Conservation (phyloP, 2,888 invertebrate species). For the Cataglyphis cursor region DNA sequence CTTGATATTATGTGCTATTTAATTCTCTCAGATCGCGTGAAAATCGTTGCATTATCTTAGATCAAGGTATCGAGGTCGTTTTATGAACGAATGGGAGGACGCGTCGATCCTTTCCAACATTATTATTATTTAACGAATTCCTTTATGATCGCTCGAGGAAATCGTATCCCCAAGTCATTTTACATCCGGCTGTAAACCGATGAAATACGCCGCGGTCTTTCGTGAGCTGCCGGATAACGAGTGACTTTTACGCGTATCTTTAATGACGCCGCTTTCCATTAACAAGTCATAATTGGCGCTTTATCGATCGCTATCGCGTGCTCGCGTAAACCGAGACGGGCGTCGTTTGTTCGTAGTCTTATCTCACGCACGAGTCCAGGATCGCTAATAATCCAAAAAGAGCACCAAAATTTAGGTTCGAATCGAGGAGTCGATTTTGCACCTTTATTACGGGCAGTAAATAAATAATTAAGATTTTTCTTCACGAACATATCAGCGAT, state of each 20-base stretch:
- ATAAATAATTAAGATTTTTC: constrained; percentile 71
- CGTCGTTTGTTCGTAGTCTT: constrained; percentile 10
- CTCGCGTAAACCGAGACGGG: not conserved
- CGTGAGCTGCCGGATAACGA: constrained; percentile 58
- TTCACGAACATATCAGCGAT: not conserved
- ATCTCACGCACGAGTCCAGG: constrained; percentile 36
- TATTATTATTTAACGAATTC: constrained; percentile 53
- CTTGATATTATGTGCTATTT: constrained; percentile 7
- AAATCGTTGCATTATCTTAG: constrained; percentile 40
- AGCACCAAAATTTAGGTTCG: constrained; percentile 5
- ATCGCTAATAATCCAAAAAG: constrained; percentile 47
- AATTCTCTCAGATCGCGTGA: constrained; percentile 38
- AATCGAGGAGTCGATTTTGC: constrained; percentile 43
- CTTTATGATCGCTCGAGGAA: constrained; percentile 60
- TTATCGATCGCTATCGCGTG: constrained; percentile 67
- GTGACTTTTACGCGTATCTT: constrained; percentile 63
- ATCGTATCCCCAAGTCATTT: constrained; percentile 45
- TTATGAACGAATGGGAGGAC: constrained; percentile 26
- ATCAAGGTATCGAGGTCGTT: constrained; percentile 23
- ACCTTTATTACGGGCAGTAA: constrained; percentile 69
- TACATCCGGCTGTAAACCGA: constrained; percentile 66
- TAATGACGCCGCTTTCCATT: constrained; percentile 70
- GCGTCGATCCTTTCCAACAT: constrained; percentile 59
- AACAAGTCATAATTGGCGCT: constrained; percentile 71
- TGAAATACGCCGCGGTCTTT: constrained; percentile 18